These are phyloP conservation scores for Intellagama lesueurii DNA, from an alignment of 2,797 vertebrate genomes.

Conservation along the genomic window DNA sequence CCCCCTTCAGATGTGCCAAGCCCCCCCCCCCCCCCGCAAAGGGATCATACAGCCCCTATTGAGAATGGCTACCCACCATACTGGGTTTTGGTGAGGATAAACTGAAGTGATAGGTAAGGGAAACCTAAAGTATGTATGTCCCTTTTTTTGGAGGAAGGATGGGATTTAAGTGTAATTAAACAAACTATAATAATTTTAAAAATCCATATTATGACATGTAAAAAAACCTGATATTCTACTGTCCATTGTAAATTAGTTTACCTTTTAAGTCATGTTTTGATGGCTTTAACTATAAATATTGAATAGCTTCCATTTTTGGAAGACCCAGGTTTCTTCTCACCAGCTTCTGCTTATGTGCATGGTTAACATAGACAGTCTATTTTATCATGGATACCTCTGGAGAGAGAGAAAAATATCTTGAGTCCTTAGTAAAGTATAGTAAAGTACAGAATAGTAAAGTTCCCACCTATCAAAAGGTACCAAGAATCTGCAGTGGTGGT, in stretches of 20 bases:
- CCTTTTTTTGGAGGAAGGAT: neutral
- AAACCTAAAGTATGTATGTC: neutral
- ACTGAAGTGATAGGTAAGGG: neutral
- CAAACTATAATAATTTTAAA: neutral
- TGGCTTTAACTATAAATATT: neutral
- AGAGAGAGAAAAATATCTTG: neutral
- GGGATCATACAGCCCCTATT: too few species aligned
- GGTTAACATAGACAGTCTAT: neutral
- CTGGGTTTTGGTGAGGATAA: neutral
- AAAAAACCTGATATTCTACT: neutral
- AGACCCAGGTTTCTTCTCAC: neutral
- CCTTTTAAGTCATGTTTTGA: neutral
- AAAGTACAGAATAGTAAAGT: too few species aligned
- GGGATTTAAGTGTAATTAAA: neutral
- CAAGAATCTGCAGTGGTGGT: neutral
- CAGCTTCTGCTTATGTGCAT: neutral
- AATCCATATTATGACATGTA: neutral
- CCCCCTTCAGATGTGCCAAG: too few species aligned
- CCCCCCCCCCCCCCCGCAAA: too few species aligned
- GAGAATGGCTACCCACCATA: neutral
- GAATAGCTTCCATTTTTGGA: neutral
- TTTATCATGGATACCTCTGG: neutral
- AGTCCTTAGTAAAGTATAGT: too few species aligned
- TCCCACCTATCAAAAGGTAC: neutral
- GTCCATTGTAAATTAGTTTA: neutral